phyloP scores from a whole-genome alignment of 2,888 invertebrate genomes.

The Troides oblongomaculatus region DNA sequence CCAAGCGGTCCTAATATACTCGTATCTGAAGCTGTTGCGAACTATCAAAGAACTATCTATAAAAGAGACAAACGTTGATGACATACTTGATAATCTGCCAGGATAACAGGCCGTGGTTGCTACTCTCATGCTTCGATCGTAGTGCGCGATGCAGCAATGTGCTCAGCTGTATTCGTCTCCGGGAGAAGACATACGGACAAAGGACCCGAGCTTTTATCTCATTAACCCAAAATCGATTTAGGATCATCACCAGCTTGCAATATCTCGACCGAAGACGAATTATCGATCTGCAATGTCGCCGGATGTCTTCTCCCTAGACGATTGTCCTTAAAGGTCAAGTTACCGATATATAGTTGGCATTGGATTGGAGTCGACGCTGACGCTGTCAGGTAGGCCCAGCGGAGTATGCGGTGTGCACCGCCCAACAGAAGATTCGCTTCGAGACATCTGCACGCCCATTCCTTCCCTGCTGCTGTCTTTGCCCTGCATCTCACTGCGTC shows the following conservation, averaged over 20 bases:
- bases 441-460: slow-evolving; percentile 81
- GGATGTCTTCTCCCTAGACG: slow-evolving; percentile 54
- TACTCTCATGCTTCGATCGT: slow-evolving; percentile 74
- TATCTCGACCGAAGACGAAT: slow-evolving; percentile 5
- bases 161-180: slow-evolving; percentile 60
- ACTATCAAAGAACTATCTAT: slow-evolving; percentile 25
- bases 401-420: slow-evolving; percentile 72
- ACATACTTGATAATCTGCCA: slow-evolving; percentile 38
- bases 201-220: slow-evolving; percentile 34
- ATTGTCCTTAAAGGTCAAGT: slow-evolving; percentile 52
- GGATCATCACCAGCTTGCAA: slow-evolving; percentile 3
- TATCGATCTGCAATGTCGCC: background rate
- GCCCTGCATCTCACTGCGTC: slow-evolving; percentile 68
- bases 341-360: slow-evolving; percentile 95
- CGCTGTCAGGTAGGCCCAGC: slow-evolving; percentile 83
- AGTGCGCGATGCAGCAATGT: slow-evolving; percentile 72
- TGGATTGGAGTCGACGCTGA: slow-evolving; percentile 91
- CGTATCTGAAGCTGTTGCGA: slow-evolving; percentile 40
- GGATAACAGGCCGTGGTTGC: slow-evolving; percentile 57
- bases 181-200: slow-evolving; percentile 55
- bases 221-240: slow-evolving; percentile 30
- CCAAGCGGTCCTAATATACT: slow-evolving; percentile 56
- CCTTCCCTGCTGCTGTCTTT: slow-evolving; percentile 62
- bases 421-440: slow-evolving; percentile 86
- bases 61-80: slow-evolving; percentile 27